Conservation (phyloP, 2,113 vertebrate species). For the Micronisus gabar region DNA sequence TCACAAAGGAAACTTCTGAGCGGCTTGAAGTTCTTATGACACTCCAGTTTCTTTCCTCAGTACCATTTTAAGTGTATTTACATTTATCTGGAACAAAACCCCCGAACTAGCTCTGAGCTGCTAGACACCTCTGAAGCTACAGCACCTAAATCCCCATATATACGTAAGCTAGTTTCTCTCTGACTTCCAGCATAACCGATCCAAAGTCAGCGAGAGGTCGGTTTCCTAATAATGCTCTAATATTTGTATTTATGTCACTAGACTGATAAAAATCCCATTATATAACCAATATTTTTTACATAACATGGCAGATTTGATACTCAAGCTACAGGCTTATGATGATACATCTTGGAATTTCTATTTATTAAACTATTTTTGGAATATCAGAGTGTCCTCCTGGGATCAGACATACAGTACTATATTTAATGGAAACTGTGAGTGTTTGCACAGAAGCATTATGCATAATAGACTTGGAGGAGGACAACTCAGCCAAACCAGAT, state of each 20-base stretch:
- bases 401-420: not conserved
- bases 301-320: constrained; percentile 30
- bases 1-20: not conserved
- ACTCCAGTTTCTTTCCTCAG: not conserved
- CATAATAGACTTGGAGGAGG: not conserved
- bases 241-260: constrained; percentile 23
- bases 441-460: not conserved
- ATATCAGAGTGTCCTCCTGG: not conserved
- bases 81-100: not conserved
- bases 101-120: not conserved
- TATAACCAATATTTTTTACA: constrained; percentile 47
- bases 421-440: constrained; percentile 18
- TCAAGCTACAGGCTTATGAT: constrained; percentile 23
- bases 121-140: not conserved
- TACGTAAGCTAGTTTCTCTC: not conserved
- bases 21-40: not conserved
- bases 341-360: constrained; percentile 21
- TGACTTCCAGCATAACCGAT: constrained; percentile 2
- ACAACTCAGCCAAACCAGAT: not conserved
- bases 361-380: constrained; percentile 45
- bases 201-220: not conserved
- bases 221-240: constrained; percentile 12
- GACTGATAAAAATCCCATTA: constrained; percentile 61
- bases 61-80: not conserved
- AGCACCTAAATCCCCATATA: not conserved